Base-by-base conservation (phyloP, 2,797 vertebrate genomes). In the Avahi laniger region DNA sequence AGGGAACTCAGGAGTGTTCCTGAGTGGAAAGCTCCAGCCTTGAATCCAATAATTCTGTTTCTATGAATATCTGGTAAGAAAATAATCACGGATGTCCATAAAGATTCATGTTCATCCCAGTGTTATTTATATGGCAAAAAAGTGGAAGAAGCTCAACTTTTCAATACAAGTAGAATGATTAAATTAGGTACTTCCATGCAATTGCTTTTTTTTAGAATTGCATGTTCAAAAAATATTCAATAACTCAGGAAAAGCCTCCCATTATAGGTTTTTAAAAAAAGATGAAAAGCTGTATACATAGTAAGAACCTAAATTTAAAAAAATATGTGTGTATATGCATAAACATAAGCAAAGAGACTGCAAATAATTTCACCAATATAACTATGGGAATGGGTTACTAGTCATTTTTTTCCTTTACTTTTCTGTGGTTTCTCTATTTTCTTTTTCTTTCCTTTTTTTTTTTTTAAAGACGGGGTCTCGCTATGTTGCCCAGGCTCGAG, bases 151-250 rank as follows among this genome's bases (percentile, higher is more conserved):
- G 79, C 52, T 61, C 93, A 95, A 80, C 86, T 88, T 92, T 92
- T 46, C 35, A 85, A 73, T 38, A 88, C 24, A 89, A 95, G 59
- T n/a, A 30, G 30, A 82, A 95, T 86, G 82, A 87, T 94, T 94
- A 91, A 93, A 95, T 78, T 84, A 91, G 87, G 63, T 84, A 14
- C 48, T 33, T 48, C 70, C 18, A 20, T 76, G 24, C 10, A 72
- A 85, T n/a, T 84, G 69, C 38, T 88, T 93, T 96, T 83, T 95
- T 93, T 70, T 75, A 91, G 81, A 95, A 91, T 70, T 82, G 61
- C 18, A 48, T 79, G n/a, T 80, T 95, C 59, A 85, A 97, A 97
- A 95, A 90, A 86, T 38, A 88, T 65, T 90, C 88, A 94, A 67
- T 96, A 93, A 97, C 43, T 81, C 73, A 92, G 54, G 14, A 88